These are phyloP conservation scores for Drosophila oshimai DNA, from an alignment of 1,140 invertebrate species.

Conservation along the genomic window DNA sequence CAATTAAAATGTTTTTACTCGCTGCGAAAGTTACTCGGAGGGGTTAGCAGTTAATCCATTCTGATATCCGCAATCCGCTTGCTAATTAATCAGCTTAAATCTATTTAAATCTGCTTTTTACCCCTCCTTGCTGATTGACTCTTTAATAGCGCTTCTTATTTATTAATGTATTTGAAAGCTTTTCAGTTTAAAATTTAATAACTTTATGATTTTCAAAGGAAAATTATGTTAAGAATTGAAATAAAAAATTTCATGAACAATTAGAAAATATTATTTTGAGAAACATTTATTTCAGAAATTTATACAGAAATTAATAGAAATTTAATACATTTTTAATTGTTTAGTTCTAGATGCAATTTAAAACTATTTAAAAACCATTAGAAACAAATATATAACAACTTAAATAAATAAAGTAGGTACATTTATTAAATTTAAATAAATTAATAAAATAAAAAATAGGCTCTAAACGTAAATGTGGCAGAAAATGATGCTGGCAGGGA, in stretches of 20 bases:
- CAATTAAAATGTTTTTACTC: conserved; percentile 31
- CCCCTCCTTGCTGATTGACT: background rate
- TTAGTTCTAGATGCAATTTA: no score
- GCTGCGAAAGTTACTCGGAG: background rate
- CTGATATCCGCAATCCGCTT: conserved; percentile 39
- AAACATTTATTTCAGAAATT: no score
- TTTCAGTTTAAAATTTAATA: background rate
- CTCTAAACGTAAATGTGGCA: background rate
- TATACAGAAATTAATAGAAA: background rate
- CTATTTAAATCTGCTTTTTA: background rate
- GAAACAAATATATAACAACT: no score
- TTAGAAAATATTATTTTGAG: no score
- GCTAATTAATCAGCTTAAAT: conserved; percentile 62
- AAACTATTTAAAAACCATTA: background rate
- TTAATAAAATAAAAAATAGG: background rate
- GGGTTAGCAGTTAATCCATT: conserved; percentile 24
- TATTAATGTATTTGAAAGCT: background rate
- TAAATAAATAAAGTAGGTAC: no score
- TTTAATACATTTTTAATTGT: no score
- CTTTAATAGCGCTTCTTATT: background rate
- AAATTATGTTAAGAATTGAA: no score
- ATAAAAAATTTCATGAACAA: no score
- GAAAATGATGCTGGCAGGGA: background rate
- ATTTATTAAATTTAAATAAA: no score
- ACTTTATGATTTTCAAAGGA: no score